Evolutionary conservation across 2,888 invertebrate genomes (phyloP).

Genomic region (Miltochrista miniata): DNA sequence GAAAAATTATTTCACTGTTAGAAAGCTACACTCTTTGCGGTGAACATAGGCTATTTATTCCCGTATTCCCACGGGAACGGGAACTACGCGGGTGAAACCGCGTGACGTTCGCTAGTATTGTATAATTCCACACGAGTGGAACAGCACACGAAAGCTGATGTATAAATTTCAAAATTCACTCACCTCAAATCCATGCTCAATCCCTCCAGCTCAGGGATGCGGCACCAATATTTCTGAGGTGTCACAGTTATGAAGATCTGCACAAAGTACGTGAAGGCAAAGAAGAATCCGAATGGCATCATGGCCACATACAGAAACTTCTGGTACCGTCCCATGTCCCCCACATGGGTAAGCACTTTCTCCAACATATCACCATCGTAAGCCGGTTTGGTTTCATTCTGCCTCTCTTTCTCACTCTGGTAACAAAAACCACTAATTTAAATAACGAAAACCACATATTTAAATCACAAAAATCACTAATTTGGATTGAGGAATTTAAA

Average conservation of each 20-base stretch:
- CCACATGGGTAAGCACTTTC: conserved; percentile 54
- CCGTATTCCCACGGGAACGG: too few relatives aligned
- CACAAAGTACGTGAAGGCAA: conserved; percentile 66
- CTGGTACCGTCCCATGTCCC: conserved; percentile 67
- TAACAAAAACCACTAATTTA: background rate
- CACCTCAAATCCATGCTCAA: conserved; percentile 58
- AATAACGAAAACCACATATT: background rate
- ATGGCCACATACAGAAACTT: conserved; percentile 59
- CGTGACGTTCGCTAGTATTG: too few relatives aligned
- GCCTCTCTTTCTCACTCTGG: background rate
- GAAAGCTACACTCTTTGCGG: too few relatives aligned
- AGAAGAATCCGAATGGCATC: conserved; percentile 64
- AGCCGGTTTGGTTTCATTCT: background rate
- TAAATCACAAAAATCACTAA: background rate
- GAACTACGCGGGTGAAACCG: too few relatives aligned
- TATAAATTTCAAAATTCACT: background rate
- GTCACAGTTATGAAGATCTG: conserved; percentile 71
- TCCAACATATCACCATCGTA: conserved; percentile 47
- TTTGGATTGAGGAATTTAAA: too few relatives aligned
- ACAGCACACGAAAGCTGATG: too few relatives aligned
- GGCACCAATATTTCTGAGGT: conserved; percentile 66
- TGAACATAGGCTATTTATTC: too few relatives aligned
- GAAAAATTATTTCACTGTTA: too few relatives aligned
- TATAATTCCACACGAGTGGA: too few relatives aligned
- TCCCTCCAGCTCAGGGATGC: conserved; percentile 56